Percentiles rank a stretch among this genome's conserved stretches.
These are phyloP conservation scores for Pedicia rivosa DNA, from an alignment of 2,888 invertebrate species.

Conservation along the genomic window DNA sequence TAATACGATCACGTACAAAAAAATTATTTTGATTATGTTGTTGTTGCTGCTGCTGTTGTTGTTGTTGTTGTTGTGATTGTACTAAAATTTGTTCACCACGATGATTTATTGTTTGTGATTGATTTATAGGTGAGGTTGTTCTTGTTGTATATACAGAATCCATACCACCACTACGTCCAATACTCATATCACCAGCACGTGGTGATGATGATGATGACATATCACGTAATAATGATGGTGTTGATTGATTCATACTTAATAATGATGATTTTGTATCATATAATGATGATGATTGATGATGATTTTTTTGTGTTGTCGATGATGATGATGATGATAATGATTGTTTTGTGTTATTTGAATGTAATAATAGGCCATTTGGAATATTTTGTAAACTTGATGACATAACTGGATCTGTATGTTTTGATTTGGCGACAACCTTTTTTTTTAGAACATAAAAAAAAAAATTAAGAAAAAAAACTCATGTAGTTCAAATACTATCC, in stretches of 20 bases:
- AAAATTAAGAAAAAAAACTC: not conserved
- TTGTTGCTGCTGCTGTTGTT: conserved; percentile 16
- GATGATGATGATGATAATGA: conserved; percentile 7
- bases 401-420: conserved; percentile 28
- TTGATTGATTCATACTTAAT: conserved; percentile 17
- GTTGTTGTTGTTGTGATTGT: too few species aligned
- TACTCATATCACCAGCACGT: conserved; percentile 2
- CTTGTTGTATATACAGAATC: too few species aligned
- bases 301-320: conserved; percentile 13
- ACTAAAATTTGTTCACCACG: too few species aligned
- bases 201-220: conserved; percentile 19
- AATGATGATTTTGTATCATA: conserved; percentile 12
- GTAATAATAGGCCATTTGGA: conserved; percentile 27
- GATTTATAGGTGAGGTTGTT: too few species aligned
- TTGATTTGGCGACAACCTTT: conserved; percentile 24
- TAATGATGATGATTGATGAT: conserved; percentile 8
- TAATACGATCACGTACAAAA: not conserved
- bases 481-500: not conserved
- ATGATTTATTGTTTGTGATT: too few species aligned
- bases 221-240: conserved; percentile 11
- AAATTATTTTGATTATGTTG: conserved; percentile 18
- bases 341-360: conserved; percentile 14
- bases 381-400: conserved; percentile 31
- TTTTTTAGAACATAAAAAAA: too few species aligned
- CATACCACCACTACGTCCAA: conserved; percentile 14